These are phyloP conservation scores for Acrobasis consociella DNA, from an alignment of 2,888 invertebrate species.

Conservation along the genomic window DNA sequence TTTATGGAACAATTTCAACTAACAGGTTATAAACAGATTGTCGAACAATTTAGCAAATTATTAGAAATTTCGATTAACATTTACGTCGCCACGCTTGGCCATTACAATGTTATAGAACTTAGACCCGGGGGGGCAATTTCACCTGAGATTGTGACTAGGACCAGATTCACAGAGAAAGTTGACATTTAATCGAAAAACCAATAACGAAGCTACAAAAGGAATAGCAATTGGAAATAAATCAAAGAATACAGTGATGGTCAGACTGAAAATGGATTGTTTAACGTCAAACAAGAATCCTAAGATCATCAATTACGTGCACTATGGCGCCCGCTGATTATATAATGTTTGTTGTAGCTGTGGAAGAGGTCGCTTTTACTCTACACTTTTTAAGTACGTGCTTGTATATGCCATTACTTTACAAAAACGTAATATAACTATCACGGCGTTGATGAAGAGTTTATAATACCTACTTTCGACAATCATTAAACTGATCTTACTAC, in stretches of 20 bases:
- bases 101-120: conserved; percentile 12
- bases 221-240: not conserved
- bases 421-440: not conserved
- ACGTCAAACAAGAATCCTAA: not conserved
- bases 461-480: conserved; percentile 1
- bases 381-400: not conserved
- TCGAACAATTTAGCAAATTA: not conserved
- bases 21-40: not conserved
- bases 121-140: conserved; percentile 18
- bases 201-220: not conserved
- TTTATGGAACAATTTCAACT: not conserved
- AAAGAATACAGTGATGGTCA: not conserved
- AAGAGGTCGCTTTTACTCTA: conserved; percentile 3
- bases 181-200: conserved; percentile 2
- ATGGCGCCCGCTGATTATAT: not conserved
- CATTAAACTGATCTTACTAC: conserved; percentile 10
- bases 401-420: not conserved
- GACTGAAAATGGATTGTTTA: conserved; percentile 1
- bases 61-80: conserved; percentile 18
- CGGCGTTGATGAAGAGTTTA: not conserved
- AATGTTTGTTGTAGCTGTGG: conserved; percentile 10
- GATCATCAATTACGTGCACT: conserved; percentile 10
- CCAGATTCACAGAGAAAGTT: conserved; percentile 15
- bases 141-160: conserved; percentile 8
- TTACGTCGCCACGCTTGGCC: conserved; percentile 9